Evolutionary conservation across 2,888 invertebrate genomes (phyloP), one percentile per base, ranked within the genome.

Genomic region (Oxystoma pomonae): DNA sequence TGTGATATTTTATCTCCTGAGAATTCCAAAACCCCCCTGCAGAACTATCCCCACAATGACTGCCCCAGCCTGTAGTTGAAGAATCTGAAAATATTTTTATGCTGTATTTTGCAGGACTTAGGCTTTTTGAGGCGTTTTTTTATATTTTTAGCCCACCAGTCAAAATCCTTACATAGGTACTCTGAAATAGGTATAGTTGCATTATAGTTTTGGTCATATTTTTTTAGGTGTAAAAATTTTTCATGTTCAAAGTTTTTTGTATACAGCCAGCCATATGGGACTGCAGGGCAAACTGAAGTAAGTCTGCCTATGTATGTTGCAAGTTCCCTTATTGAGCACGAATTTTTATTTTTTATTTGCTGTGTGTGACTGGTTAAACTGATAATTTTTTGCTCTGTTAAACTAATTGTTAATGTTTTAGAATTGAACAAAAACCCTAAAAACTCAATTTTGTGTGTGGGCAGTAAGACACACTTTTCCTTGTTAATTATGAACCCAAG

Each of bases 21-120:
- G 20, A 7, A 21, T 57, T 22, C 21, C 57, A 57, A 21, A 57
- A 57, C 16, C 57, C 57, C 21, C 21, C 21, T n/a, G 21, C 21
- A 57, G 57, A 20, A 2, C 21, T 22, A 21, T 20, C 21, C 53
- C 16, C 2, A 20, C 21, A 20, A 57, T 20, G 21, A 20, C 20
- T 22, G 2, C 21, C 57, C 57, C 57, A 57, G 16, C 19, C 21
- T 21, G 20, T 20, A 16, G 16, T 17, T 57, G 20, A 57, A 1
- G 21, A 1, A 16, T 57, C 22, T n/a, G 20, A 20, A 57, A 20
- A 57, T 5, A 57, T 57, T 57, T 20, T n/a, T 22, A 53, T 53
- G n/a, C 12, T 35, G 12, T 7, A 35, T 56, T 17, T 55, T 52
- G 16, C n/a, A n/a, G n/a, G n/a, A n/a, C n/a, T n/a, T n/a, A n/a